Base-by-base conservation (phyloP, 2,888 invertebrate species). In the Tiphia femorata region DNA sequence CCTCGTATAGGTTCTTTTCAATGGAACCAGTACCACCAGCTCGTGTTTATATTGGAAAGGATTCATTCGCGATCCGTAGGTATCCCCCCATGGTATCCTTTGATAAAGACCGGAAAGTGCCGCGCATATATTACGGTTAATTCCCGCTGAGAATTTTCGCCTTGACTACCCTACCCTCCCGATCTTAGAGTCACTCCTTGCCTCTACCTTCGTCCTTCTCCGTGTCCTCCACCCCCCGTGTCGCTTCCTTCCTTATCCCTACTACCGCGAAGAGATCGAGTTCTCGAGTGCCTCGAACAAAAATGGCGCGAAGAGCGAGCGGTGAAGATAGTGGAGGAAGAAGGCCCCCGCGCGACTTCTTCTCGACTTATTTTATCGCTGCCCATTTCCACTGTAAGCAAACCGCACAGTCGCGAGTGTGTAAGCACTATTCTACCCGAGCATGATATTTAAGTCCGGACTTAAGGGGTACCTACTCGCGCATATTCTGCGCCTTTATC, bases 91-190 rank as follows among this genome's bases (percentile, higher is more conserved):
- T 40, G 25, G 43, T 62, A 62, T 67, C 51, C 50, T 41, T 64
- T 49, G 62, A 64, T 57, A 57, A 67, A 59, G 52, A 60, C 47
- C 62, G 52, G 51, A 51, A 62, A 64, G 27, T 55, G 48, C 29
- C 54, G 35, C 29, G 54, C 56, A 35, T 64, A 59, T 62, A 64
- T 62, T 62, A 38, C 47, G 21, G 49, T 64, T 57, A 56, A 67
- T 62, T 50, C 51, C 21, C 37, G 16, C 10, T 21, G 5, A 54
- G 58, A 33, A 54, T 67, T 53, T 56, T 67, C 53, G 53, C 49
- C 48, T 63, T 48, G 61, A 52, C 46, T 35, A 48, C 50, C 59
- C 56, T 60, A 46, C 41, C 20, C 23, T 12, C 10, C 49, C n/a
- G n/a, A 2, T 46, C 17, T n/a, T 50, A 23, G 23, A 35, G 42